Evolutionary conservation across 2,797 vertebrate genomes (phyloP), one percentile per base, ranked within the genome.

Genomic region (Kryptopterus vitreolus): DNA sequence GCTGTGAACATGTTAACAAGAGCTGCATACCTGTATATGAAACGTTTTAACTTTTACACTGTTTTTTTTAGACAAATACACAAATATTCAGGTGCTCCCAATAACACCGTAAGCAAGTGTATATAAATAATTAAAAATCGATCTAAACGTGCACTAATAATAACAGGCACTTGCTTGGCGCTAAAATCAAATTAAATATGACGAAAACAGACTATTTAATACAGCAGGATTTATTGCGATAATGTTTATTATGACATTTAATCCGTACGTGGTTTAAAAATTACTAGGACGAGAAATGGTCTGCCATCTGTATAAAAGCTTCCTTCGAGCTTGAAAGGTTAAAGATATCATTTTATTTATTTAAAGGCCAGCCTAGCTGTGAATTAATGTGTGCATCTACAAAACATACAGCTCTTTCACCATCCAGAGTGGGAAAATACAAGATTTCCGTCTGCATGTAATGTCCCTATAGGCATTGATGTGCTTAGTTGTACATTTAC

Each of bases 401-500:
- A 8, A 6, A 48, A 68, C 24, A 26, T 26, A 26, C 6, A 69
- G 4, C 20, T 52, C 5, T 33, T 31, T 70, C 26, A 70, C 16
- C 29, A 46, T n/a, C 43, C 10, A 22, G 2, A 66, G 15, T 43
- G 22, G n/a, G 22, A 24, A 66, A 50, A 62, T 31, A 18, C 9
- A n/a, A 33, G 46, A 16, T 61, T 76, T 50, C 24, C 22, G 9
- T 15, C 29, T 29, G 46, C 16, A 7, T 26, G n/a, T 66, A 43
- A 46, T 46, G 63, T 26, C 29, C 24, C 38, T 50, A 4, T 26
- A 57, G 29, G 52, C 11, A 3, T 38, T 77, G 38, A 38, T 43
- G 31, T 58, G 55, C n/a, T 78, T 58, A 78, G 48, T 59, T 69
- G 65, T 26, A 59, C 61, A 24, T 61, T 82, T 38, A 22, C 10